Conservation (phyloP, 2,888 invertebrate genomes). For the Auanema freiburgensis region DNA sequence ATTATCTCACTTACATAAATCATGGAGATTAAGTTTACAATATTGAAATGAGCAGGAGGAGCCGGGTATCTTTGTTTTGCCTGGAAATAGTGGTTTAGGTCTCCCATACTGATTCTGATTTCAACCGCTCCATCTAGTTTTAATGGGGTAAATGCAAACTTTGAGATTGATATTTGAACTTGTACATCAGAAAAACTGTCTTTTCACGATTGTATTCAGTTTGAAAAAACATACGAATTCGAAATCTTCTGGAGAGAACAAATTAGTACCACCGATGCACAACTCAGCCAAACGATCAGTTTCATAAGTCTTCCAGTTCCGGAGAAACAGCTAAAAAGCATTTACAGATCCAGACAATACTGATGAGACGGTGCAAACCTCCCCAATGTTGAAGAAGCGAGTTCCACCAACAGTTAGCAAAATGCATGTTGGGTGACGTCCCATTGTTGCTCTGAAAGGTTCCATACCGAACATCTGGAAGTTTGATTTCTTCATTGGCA, state of each 20-base stretch:
- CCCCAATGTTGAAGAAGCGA: slow-evolving; percentile 65
- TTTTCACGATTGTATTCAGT: neutral
- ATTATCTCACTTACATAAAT: too few species aligned
- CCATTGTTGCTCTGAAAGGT: slow-evolving; percentile 22
- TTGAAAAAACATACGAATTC: slow-evolving; percentile 19
- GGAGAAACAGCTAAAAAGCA: slow-evolving; percentile 66
- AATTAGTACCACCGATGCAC: slow-evolving; percentile 45
- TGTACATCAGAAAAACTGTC: neutral
- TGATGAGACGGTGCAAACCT: slow-evolving; percentile 43
- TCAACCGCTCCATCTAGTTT: too few species aligned
- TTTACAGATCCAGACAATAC: neutral
- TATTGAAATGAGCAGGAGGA: slow-evolving; percentile 6
- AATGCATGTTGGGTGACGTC: slow-evolving; percentile 26
- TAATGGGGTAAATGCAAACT: too few species aligned
- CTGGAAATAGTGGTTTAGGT: slow-evolving; percentile 7
- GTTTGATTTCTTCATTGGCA: neutral
- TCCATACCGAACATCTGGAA: slow-evolving; percentile 30
- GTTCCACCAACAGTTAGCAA: slow-evolving; percentile 63
- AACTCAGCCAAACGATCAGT: slow-evolving; percentile 55
- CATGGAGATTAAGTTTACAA: too few species aligned
- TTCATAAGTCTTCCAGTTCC: slow-evolving; percentile 53
- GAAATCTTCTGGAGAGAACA: slow-evolving; percentile 52
- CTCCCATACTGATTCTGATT: neutral
- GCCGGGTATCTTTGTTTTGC: slow-evolving; percentile 27
- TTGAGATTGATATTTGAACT: too few species aligned